phyloP scores from a whole-genome alignment of 2,888 invertebrate genomes.

The Polia nebulosa region DNA sequence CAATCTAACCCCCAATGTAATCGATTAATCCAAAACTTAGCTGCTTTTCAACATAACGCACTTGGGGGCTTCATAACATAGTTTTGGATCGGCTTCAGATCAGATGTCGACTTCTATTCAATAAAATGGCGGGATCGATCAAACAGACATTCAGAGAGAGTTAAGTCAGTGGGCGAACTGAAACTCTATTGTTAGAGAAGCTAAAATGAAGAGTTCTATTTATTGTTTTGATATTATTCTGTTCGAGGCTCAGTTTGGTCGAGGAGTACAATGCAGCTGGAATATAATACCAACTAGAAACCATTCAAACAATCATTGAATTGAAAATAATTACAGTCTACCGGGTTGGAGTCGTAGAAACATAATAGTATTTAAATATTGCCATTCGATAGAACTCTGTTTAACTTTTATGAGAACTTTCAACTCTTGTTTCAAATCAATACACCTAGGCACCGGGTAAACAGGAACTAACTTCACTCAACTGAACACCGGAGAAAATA shows the following conservation, averaged over 20 bases:
- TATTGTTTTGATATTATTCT: constrained; percentile 33
- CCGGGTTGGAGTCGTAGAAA: not conserved
- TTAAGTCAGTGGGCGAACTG: constrained; percentile 57
- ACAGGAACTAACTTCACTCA: constrained; percentile 9
- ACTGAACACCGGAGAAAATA: constrained; percentile 8
- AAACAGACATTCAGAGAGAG: constrained; percentile 65
- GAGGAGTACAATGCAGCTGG: constrained; percentile 32
- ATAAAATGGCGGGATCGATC: constrained; percentile 72
- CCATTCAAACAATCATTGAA: constrained; percentile 25
- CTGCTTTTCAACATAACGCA: constrained; percentile 75
- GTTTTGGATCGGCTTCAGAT: constrained; percentile 70
- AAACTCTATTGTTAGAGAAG: constrained; percentile 26
- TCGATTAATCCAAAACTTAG: constrained; percentile 85
- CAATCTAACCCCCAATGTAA: constrained; percentile 80
- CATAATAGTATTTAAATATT: constrained; percentile 22
- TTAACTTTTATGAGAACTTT: constrained; percentile 36
- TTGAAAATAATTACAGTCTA: constrained; percentile 38
- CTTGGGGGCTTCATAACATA: constrained; percentile 73
- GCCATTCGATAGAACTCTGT: constrained; percentile 8
- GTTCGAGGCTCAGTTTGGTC: not conserved
- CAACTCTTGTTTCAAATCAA: constrained; percentile 35
- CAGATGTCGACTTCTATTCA: constrained; percentile 67
- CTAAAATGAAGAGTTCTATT: constrained; percentile 32
- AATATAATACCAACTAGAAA: constrained; percentile 20
- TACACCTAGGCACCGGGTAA: constrained; percentile 18